A percentile compares a stretch with the other conserved stretches of the same genome.
Conservation (phyloP, 2,797 vertebrate species). For the Pelobates cultripes region DNA sequence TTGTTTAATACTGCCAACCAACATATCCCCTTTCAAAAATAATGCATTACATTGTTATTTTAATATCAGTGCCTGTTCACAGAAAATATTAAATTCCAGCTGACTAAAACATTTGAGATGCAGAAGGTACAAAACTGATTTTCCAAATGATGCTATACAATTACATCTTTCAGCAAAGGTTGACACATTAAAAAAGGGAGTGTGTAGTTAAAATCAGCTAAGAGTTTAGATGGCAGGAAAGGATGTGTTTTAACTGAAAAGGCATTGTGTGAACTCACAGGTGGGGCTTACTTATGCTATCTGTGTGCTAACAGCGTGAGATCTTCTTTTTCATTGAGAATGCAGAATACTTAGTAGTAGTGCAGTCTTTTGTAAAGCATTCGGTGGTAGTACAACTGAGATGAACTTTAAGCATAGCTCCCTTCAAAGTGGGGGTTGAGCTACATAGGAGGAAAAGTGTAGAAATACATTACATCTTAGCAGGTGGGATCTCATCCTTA, state of each 20-base stretch:
- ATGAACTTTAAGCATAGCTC: conserved; percentile 51
- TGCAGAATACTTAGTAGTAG: conserved; percentile 46
- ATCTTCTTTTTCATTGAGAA: conserved; percentile 36
- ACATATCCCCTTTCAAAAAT: too few relatives aligned
- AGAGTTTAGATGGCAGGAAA: conserved; percentile 18
- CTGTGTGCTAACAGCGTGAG: conserved; percentile 47
- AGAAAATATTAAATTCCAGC: too few relatives aligned
- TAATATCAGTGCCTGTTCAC: too few relatives aligned
- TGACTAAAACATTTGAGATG: too few relatives aligned
- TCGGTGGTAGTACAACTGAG: conserved; percentile 29
- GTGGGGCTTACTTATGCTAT: conserved; percentile 46
- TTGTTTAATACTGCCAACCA: too few relatives aligned
- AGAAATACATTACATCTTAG: conserved; percentile 45
- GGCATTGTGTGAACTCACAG: conserved; percentile 50
- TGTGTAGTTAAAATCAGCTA: conserved; percentile 4
- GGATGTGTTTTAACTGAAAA: conserved; percentile 37
- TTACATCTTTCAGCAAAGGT: neutral
- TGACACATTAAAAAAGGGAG: neutral
- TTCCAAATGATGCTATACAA: neutral
- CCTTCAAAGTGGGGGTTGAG: conserved; percentile 45
- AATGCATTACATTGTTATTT: too few relatives aligned
- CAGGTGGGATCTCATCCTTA: conserved; percentile 51
- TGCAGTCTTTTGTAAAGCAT: conserved; percentile 43
- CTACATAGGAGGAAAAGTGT: conserved; percentile 25
- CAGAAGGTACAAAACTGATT: too few relatives aligned